Base-by-base conservation (phyloP, 2,797 vertebrate species). In the Lepus oiostolus region DNA sequence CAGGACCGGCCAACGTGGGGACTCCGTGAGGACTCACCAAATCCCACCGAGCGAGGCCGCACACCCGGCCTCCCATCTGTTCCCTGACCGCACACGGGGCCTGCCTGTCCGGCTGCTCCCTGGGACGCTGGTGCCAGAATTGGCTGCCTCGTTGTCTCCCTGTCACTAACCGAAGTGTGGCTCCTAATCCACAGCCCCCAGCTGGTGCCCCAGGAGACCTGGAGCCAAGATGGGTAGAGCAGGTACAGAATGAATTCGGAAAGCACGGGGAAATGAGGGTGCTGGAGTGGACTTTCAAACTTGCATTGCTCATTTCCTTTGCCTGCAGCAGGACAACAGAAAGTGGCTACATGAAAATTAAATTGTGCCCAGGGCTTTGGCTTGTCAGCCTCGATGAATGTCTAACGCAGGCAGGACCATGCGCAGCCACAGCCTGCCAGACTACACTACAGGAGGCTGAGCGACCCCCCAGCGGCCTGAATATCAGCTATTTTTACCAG, bases 281-380 rank as follows among this genome's bases (percentile, higher is more conserved):
- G 22, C 76, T 87, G 85, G 71, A 77, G 79, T 26, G 75, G 71
- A 88, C 70, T 93, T 83, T 30, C 58, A 74, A 67, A 90, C 91
- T 88, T 95, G 30, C 47, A 87, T 12, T 26, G 92, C 30, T 90
- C 80, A 38, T 63, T 72, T 96, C 83, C 85, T 95, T 89, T 93
- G 74, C 79, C 92, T 94, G 16, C 62, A 90, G 85, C 67, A 88
- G 96, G 79, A 81, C 90, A 93, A 81, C 1, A 2, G 70, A 91
- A 96, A 92, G 67, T 54, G 22, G 86, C 79, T 95, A 86, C 32
- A 67, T 92, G 84, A 75, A 95, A 95, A 96, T 83, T 92, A 88
- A 96, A 95, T 80, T 86, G 65, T 93, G 86, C 93, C 92, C n/a
- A 72, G 93, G 97, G 85, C 47, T 91, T 96, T 94, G 94, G 77